Percentiles rank a stretch among this genome's conserved stretches.
These are phyloP conservation scores for Xylota segnis DNA, from an alignment of 2,888 invertebrate species.

Conservation along the genomic window DNA sequence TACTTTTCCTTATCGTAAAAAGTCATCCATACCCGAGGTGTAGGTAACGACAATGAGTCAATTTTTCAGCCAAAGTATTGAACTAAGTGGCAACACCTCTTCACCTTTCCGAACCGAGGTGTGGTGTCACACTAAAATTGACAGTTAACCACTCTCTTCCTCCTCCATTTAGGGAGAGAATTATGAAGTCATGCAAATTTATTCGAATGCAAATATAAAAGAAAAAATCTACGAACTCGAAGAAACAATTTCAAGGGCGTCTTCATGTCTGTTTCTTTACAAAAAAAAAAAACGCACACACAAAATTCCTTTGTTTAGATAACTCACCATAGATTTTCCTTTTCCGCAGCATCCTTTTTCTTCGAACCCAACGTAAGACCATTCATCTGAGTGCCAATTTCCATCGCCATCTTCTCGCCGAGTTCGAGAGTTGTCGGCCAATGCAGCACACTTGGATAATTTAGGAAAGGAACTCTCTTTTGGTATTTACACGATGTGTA, in stretches of 20 bases:
- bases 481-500: conserved; percentile 54
- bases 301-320: conserved; percentile 29
- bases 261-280: conserved; percentile 6
- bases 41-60: conserved; percentile 21
- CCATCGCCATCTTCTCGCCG: conserved; percentile 81
- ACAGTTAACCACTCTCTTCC: conserved; percentile 66
- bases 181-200: conserved; percentile 63
- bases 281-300: too few species aligned
- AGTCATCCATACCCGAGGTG: too few species aligned
- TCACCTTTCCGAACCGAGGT: conserved; percentile 62
- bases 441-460: conserved; percentile 33
- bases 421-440: conserved; percentile 59
- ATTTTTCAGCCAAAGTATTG: conserved; percentile 19
- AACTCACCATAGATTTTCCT: conserved; percentile 82
- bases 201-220: conserved; percentile 44
- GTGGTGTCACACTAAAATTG: conserved; percentile 69
- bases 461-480: conserved; percentile 13
- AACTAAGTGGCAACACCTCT: conserved; percentile 53
- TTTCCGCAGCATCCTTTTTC: conserved; percentile 83
- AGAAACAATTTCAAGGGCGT: conserved; percentile 53
- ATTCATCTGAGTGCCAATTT: conserved; percentile 82
- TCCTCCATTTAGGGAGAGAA: conserved; percentile 56
- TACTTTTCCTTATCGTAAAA: too few species aligned
- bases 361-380: conserved; percentile 80
- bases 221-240: not conserved